Base-by-base conservation (phyloP, 2,888 invertebrate species). In the Amitus sp. region DNA sequence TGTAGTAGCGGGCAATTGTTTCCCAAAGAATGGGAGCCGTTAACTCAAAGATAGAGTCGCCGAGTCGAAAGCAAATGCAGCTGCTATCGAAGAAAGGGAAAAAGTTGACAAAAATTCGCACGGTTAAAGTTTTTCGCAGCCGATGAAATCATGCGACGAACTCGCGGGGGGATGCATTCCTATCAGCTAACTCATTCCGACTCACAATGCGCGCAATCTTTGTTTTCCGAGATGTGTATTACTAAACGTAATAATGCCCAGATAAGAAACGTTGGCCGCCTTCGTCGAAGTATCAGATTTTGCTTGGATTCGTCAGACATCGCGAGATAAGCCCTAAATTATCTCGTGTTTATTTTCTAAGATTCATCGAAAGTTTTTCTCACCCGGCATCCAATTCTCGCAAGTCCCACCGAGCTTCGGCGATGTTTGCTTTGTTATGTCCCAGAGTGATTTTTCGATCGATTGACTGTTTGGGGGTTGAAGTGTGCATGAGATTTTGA, bases 381-480 rank as follows among this genome's bases (percentile, higher is more conserved):
- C 46, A 66, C 62, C 57, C 39, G 6, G n/a, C n/a, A n/a, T 66
- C 62, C 27, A 62, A 51, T 40, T 57, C 43, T 34, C 56, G 47
- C 3, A 59, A 27, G 12, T 62, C 62, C 62, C 60, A 62, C 47
- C 50, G 52, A 1, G 57, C 45, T 40, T 45, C 56, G 15, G 49
- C 45, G 28, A 61, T 56, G 30, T 60, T 23, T 2, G 23, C 23
- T 23, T 20, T 27, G 13, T 43, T 43, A 13, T 43, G 43, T n/a
- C 43, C 43, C 2, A 43, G 23, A 9, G 13, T 43, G 23, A 43
- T 23, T 43, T 43, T 43, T 2, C 43, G 20, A 4, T 43, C 43
- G 12, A 12, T 12, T 13, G 57, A 34, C 19, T 65, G 53, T 51
- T 78, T 80, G 1, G 80, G 80, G 0, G 80, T 80, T 19, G 80